Percentiles rank a stretch among this genome's conserved stretches.
phyloP scores from a whole-genome alignment of 2,797 vertebrate genomes.

The Coendou prehensilis region DNA sequence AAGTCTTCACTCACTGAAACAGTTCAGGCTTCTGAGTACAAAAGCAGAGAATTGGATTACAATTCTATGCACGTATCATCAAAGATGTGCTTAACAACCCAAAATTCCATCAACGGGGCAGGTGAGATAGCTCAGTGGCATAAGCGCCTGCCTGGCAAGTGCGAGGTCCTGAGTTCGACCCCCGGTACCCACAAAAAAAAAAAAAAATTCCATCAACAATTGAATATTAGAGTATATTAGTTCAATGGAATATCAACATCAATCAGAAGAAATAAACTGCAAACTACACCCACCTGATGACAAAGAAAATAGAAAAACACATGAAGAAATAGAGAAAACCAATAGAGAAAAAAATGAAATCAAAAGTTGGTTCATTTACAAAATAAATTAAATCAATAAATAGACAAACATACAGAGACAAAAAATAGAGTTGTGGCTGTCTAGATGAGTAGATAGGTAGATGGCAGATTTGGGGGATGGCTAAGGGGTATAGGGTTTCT shows the following conservation, averaged over 20 bases:
- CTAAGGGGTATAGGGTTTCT: background rate
- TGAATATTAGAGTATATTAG: background rate
- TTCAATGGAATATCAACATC: background rate
- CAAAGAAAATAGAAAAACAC: background rate
- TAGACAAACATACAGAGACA: background rate
- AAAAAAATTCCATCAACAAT: background rate
- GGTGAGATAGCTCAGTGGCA: too few species aligned
- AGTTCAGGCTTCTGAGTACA: background rate
- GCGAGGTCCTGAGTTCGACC: too few species aligned
- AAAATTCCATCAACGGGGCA: background rate
- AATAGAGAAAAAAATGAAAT: slow-evolving; percentile 13
- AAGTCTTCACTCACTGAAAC: background rate
- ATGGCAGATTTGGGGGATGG: background rate
- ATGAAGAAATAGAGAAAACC: slow-evolving; percentile 33
- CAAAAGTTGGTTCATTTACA: background rate
- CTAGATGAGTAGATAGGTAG: background rate
- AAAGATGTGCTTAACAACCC: background rate
- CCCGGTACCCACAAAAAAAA: too few species aligned
- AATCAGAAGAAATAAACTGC: background rate
- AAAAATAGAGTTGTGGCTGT: background rate
- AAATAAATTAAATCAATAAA: background rate
- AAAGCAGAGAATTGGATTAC: background rate
- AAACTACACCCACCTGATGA: background rate
- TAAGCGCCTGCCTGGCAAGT: too few species aligned
- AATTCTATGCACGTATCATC: background rate